phyloP scores from a whole-genome alignment of 2,888 invertebrate genomes.

The Cryptophagus acutangulus region DNA sequence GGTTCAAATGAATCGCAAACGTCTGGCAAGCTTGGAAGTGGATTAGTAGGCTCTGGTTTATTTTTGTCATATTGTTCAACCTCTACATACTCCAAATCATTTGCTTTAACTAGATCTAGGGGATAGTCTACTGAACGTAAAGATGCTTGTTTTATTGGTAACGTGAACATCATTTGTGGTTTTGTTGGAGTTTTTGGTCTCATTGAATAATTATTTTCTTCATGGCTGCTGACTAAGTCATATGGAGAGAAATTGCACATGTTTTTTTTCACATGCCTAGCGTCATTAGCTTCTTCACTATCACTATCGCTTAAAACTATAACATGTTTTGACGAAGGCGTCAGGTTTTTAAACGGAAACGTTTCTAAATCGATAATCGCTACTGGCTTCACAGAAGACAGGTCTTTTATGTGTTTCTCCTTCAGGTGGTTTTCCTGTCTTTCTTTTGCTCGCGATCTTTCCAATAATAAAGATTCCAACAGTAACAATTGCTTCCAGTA shows the following conservation, averaged over 20 bases:
- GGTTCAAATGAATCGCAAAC: constrained; percentile 91
- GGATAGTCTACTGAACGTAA: constrained; percentile 56
- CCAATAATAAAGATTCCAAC: constrained; percentile 36
- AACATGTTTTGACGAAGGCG: constrained; percentile 73
- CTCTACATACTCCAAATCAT: constrained; percentile 45
- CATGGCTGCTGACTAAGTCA: constrained; percentile 41
- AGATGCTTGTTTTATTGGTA: constrained; percentile 52
- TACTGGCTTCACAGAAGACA: constrained; percentile 61
- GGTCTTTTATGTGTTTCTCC: constrained; percentile 40
- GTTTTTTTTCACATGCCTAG: constrained; percentile 17
- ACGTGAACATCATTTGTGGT: constrained; percentile 63
- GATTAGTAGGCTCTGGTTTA: constrained; percentile 58
- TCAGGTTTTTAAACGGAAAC: constrained; percentile 78
- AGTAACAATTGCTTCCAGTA: constrained; percentile 53
- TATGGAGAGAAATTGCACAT: constrained; percentile 39
- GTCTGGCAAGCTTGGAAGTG: constrained; percentile 69
- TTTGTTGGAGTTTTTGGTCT: constrained; percentile 75
- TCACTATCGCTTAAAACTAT: constrained; percentile 83
- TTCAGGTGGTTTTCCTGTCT: constrained; percentile 43
- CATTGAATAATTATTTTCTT: constrained; percentile 44
- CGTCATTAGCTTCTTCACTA: constrained; percentile 53
- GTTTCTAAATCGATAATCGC: constrained; percentile 82
- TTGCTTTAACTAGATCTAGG: constrained; percentile 57
- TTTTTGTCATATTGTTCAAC: constrained; percentile 32
- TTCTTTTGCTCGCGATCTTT: constrained; percentile 14